Base-by-base conservation (phyloP, 2,113 vertebrate species). In the Polypterus bichir region DNA sequence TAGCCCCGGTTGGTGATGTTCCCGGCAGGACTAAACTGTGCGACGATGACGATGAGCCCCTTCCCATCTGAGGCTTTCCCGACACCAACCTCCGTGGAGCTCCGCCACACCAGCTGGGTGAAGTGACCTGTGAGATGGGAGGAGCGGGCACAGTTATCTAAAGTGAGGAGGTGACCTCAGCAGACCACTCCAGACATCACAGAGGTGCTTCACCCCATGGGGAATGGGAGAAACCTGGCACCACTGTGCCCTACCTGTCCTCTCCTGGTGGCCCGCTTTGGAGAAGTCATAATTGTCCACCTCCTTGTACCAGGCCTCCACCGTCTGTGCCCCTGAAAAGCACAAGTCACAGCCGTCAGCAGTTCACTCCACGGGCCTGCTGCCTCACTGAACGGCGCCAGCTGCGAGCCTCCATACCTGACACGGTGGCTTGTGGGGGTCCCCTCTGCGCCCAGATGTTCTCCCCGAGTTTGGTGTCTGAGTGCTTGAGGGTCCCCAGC, bases 241-340 rank as follows among this genome's bases (percentile, higher is more conserved):
- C 9, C 10, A 8, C 5, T 2, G n/a, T 27, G 10, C 6, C 7
- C 4, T 65, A 71, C 69, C 71, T 62, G 69, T 73, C 47, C 69
- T 68, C 3, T 48, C 44, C 63, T 71, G 66, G 49, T 65, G 54
- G 44, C 62, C 66, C 2, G 71, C 44, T 27, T 66, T 68, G 62
- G 62, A 69, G 47, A 73, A 73, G 62, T 71, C 65, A 59, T 73
- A 73, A 45, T 71, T 68, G 49, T 66, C 62, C 44, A 64, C 61
- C 49, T 73, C 69, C 47, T 69, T 69, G 64, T 71, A 71, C 71
- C 71, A 73, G 53, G 58, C 51, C 6, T 73, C 71, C 7, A 69
- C 67, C 5, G 68, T 69, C 47, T 73, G 69, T 27, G 66, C 59
- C 1, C 71, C 71, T 73, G 60, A 11, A 49, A 3, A 9, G 46